Conservation (phyloP, 1,140 invertebrate species). For the Dendrolimus kikuchii region DNA sequence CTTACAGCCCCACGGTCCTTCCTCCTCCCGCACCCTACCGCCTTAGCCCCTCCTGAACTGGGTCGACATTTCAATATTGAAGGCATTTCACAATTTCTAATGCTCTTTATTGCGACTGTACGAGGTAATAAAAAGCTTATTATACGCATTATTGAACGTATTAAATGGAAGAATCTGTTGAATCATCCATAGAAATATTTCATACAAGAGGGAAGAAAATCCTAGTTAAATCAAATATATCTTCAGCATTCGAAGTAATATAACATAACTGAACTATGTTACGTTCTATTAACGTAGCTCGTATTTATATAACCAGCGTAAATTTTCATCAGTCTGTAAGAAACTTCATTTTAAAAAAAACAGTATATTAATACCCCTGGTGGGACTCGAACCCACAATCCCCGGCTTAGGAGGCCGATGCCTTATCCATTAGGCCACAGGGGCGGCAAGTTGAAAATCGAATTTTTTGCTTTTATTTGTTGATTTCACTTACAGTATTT, state of each 20-base stretch:
- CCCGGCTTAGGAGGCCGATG: constrained; percentile 45
- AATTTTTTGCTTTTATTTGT: too few species aligned
- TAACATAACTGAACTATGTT: too few species aligned
- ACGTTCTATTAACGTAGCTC: too few species aligned
- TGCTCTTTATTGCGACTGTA: constrained; percentile 48
- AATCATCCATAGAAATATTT: too few species aligned
- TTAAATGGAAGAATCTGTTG: constrained; percentile 15
- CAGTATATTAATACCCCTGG: constrained; percentile 21
- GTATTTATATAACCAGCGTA: too few species aligned
- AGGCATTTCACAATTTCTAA: constrained; percentile 61
- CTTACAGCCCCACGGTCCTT: not conserved
- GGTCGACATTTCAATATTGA: constrained; percentile 64
- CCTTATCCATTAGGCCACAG: constrained; percentile 48
- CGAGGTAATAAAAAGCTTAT: constrained; percentile 55
- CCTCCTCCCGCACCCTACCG: constrained; percentile 6
- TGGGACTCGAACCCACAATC: constrained; percentile 46
- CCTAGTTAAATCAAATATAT: too few species aligned
- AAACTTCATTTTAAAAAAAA: too few species aligned
- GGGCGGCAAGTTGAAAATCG: too few species aligned
- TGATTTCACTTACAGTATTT: too few species aligned
- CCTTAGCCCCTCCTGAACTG: constrained; percentile 30
- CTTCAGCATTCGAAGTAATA: too few species aligned
- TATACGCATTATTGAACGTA: constrained; percentile 37
- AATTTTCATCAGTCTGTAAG: too few species aligned
- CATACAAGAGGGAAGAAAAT: too few species aligned